Conservation (phyloP, 2,113 vertebrate genomes). For the Daphoenositta chrysoptera region DNA sequence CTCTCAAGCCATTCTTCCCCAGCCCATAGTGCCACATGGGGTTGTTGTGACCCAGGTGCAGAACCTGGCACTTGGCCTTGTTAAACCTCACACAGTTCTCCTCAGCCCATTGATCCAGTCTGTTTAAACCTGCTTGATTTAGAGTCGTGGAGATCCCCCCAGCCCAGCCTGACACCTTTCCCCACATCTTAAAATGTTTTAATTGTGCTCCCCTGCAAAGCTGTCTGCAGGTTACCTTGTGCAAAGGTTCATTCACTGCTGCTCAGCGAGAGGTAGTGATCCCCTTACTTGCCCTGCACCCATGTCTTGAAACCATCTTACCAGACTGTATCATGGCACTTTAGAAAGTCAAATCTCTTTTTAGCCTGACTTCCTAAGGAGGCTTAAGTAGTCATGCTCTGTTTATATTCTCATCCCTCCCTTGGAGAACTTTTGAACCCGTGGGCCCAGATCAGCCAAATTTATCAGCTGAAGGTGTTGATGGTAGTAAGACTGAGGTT, state of each 20-base stretch:
- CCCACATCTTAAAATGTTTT: accelerated
- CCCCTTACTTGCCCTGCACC: not conserved
- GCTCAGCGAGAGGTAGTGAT: not conserved
- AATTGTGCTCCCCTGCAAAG: not conserved
- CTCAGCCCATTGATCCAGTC: not conserved
- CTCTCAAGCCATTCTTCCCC: not conserved
- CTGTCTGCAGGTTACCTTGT: not conserved
- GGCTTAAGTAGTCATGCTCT: slow-evolving; percentile 41
- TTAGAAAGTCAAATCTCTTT: slow-evolving; percentile 54
- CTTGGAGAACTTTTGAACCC: slow-evolving; percentile 36
- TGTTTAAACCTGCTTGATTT: not conserved
- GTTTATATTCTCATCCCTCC: slow-evolving; percentile 44
- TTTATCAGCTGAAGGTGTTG: not conserved
- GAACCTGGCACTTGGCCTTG: not conserved
- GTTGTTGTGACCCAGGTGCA: not conserved
- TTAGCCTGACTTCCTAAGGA: slow-evolving; percentile 16
- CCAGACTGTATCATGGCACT: slow-evolving; percentile 7
- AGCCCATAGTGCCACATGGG: accelerated
- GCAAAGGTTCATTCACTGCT: not conserved
- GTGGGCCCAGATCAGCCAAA: not conserved
- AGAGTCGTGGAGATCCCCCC: not conserved
- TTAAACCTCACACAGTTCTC: not conserved
- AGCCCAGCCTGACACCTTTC: not conserved
- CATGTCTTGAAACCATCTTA: not conserved
- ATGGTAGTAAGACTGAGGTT: not conserved